Evolutionary conservation across 2,113 vertebrate genomes (phyloP).

Genomic region (Tinamus guttatus): DNA sequence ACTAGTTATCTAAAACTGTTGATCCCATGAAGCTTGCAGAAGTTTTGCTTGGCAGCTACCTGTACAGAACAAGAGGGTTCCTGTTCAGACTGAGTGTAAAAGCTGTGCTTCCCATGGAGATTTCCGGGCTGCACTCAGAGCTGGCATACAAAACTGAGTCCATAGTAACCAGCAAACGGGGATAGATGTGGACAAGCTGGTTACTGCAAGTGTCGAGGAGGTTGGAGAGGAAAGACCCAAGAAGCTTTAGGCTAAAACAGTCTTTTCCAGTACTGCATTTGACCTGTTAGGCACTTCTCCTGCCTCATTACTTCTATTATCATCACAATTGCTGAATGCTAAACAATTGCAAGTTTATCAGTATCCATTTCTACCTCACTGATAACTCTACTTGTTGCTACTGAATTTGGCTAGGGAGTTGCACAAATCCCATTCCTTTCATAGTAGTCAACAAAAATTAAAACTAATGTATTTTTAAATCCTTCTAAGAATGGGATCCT

Average conservation of each 20-base stretch:
- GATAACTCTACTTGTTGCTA: background rate
- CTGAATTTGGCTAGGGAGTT: background rate
- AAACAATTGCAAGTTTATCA: background rate
- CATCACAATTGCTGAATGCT: background rate
- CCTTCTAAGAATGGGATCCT: background rate
- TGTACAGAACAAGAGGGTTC: background rate
- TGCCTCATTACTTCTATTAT: background rate
- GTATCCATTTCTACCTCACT: background rate
- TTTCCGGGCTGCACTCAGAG: background rate
- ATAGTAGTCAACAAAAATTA: background rate
- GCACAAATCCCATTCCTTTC: background rate
- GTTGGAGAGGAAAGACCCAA: background rate
- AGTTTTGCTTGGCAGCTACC: background rate
- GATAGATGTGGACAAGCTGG: background rate
- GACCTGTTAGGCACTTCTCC: background rate
- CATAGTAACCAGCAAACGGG: background rate
- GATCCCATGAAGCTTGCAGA: fast-evolving
- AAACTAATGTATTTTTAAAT: background rate
- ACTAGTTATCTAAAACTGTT: background rate
- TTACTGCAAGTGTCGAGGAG: fast-evolving
- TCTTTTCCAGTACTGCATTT: background rate
- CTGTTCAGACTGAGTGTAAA: background rate
- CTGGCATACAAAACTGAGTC: background rate
- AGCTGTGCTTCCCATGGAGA: background rate
- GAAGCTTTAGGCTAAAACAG: background rate